phyloP scores from a whole-genome alignment of 64 coral and sea anemone species.

The Hydrozoanthus tunicans region DNA sequence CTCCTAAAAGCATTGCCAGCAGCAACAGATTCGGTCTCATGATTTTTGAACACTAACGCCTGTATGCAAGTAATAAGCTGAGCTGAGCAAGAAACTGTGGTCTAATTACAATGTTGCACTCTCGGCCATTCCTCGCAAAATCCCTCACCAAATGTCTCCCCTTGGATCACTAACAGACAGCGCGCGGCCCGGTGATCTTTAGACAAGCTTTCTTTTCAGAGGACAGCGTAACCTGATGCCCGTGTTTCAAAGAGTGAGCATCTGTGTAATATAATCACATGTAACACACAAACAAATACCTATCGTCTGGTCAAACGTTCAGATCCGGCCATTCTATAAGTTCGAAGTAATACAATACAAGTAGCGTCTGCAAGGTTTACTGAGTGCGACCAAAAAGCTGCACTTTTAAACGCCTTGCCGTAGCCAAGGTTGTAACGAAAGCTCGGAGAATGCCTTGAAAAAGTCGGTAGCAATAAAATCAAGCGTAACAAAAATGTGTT shows the following conservation, averaged over 20 bases:
- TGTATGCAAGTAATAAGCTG: not conserved
- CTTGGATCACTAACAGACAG: conserved; percentile 8
- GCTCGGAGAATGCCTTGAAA: too few relatives aligned
- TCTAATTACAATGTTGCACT: conserved; percentile 19
- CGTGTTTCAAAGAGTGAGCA: conserved; percentile 9
- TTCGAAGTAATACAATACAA: conserved; percentile 14
- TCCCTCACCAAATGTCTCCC: conserved; percentile 35
- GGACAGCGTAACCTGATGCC: conserved; percentile 35
- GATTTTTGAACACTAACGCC: not conserved
- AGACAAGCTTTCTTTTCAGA: conserved; percentile 59
- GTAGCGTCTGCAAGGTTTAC: too few relatives aligned
- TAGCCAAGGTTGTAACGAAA: too few relatives aligned
- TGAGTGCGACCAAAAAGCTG: too few relatives aligned
- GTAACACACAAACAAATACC: conserved; percentile 55
- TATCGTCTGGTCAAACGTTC: conserved; percentile 45
- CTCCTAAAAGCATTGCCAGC: not conserved
- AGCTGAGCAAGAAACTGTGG: conserved; percentile 20
- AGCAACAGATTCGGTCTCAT: conserved; percentile 12
- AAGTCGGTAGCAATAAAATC: too few relatives aligned
- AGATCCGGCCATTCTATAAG: not conserved
- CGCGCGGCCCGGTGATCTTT: not conserved
- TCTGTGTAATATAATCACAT: conserved; percentile 64
- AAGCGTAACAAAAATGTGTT: too few relatives aligned
- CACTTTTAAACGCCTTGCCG: too few relatives aligned
- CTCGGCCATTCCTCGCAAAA: conserved; percentile 56